phyloP scores from a whole-genome alignment of 2,797 vertebrate genomes.

The Alouatta caraya region DNA sequence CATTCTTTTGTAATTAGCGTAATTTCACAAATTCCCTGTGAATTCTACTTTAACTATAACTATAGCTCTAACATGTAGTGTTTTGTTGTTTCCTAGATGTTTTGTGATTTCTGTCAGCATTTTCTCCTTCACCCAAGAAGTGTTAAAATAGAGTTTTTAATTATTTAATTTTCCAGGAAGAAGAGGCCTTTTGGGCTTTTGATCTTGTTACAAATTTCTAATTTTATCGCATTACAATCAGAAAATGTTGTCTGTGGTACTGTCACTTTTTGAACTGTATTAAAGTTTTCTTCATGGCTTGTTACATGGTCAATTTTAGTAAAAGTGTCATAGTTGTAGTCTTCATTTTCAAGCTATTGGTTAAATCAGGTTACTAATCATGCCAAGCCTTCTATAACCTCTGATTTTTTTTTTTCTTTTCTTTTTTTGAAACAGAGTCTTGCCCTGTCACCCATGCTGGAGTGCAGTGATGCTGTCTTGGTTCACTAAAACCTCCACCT shows the following conservation, averaged over 20 bases:
- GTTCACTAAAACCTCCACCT: background rate
- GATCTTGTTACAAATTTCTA: conserved; percentile 9
- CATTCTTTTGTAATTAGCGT: background rate
- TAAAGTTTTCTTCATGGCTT: background rate
- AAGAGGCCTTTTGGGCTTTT: background rate
- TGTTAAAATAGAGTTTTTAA: background rate
- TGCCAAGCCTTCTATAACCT: background rate
- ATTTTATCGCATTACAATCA: background rate
- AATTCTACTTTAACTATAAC: background rate
- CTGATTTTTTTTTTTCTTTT: background rate
- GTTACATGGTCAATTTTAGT: background rate
- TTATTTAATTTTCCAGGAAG: background rate
- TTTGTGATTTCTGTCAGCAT: background rate
- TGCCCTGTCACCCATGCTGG: background rate
- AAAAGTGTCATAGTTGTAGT: background rate
- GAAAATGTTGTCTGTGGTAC: background rate
- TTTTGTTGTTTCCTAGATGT: background rate
- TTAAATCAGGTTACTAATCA: background rate
- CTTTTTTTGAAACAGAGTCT: background rate
- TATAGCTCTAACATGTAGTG: background rate
- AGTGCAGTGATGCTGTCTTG: background rate
- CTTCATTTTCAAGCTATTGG: background rate
- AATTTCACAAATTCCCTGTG: background rate
- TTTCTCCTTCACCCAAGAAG: conserved; percentile 8
- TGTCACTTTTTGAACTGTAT: background rate